Evolutionary conservation across 2,888 invertebrate species (phyloP), one percentile per base, ranked within the genome.

Genomic region (Calameuta idolon): DNA sequence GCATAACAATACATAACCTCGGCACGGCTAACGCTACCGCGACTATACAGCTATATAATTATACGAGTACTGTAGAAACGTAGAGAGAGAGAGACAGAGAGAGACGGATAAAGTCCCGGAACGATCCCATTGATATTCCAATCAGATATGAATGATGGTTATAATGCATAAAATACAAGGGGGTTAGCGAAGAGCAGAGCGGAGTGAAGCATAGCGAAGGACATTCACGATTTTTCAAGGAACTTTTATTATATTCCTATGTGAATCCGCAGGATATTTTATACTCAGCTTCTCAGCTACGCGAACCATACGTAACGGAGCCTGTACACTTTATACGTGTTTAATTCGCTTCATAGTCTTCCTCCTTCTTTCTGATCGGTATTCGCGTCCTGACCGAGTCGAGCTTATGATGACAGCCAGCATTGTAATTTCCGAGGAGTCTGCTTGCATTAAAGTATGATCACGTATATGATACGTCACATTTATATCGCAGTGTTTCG

Each of bases 401-500:
- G 77, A 77, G 78, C 75, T 79, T 79, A 77, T 81, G 81, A 82
- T 69, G 79, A 80, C 80, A 79, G 71, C 76, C 37, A 79, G 81
- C 76, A 86, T 86, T 84, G 87, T 87, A 84, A 87, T 87, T 86
- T 87, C 85, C 79, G 79, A 79, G 82, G 84, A 83, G 83, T 86
- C 80, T 79, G 77, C 83, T 85, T 84, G 86, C 86, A 89, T 89
- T 89, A 87, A 85, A 89, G 88, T 89, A 90, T 89, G 89, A 88
- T 89, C 90, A 89, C 89, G 89, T 89, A 88, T 84, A 87, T 86
- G 89, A 88, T 87, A 87, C 88, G 87, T 88, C 87, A 86, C 86
- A 83, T 85, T 86, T 85, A 86, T 87, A 87, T 86, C 81, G 85
- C 79, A 83, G 85, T 87, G 88, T 88, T 88, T 87, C 88, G 87